Evolutionary conservation across 2,888 invertebrate species (phyloP).

Genomic region (Lycocerus yunnanus): DNA sequence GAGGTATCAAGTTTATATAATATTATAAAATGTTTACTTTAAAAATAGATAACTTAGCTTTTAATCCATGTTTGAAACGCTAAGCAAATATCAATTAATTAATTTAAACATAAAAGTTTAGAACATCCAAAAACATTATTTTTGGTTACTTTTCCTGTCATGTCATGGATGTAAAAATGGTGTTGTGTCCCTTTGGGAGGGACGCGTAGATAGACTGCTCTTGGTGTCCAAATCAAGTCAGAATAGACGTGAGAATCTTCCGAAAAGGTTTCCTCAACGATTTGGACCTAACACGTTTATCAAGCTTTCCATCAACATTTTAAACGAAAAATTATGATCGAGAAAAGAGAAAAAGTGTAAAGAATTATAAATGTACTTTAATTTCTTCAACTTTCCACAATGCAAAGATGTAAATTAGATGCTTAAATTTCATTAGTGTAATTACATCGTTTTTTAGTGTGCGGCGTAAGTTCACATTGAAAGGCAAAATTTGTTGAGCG

Average conservation of each 20-base stretch:
- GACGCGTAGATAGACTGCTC: neutral
- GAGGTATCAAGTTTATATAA: neutral
- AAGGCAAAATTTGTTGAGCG: conserved; percentile 13
- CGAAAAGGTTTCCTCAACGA: neutral
- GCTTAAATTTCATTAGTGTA: conserved; percentile 18
- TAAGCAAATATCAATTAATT: neutral
- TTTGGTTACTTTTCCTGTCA: neutral
- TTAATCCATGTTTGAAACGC: neutral
- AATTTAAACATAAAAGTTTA: neutral
- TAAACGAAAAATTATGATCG: neutral
- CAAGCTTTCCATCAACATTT: neutral
- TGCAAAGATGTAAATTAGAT: conserved; percentile 8
- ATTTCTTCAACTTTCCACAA: neutral
- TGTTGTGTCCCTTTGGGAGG: neutral
- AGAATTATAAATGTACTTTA: neutral
- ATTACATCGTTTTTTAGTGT: conserved; percentile 24
- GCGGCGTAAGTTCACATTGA: conserved; percentile 12
- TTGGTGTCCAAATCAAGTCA: neutral
- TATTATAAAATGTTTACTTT: neutral
- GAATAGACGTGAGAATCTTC: neutral
- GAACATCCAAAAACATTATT: neutral
- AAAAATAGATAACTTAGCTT: neutral
- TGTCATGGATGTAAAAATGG: neutral
- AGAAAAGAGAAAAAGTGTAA: neutral
- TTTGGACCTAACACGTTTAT: neutral